Conservation (phyloP, 2,113 vertebrate genomes). For the Drymodes brunneopygia region DNA sequence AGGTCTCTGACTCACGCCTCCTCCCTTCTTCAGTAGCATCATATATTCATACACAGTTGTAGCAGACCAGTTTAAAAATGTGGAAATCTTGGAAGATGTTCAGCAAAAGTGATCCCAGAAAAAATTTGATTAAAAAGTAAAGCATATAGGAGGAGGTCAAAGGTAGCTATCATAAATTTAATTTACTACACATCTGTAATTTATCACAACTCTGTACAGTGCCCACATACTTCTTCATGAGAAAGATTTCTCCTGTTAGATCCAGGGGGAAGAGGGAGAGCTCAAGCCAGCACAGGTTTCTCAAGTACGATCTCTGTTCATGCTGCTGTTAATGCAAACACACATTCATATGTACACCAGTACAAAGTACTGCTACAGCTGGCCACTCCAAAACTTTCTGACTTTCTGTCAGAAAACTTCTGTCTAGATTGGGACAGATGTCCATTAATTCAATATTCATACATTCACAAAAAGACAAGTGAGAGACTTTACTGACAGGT, state of each 20-base stretch:
- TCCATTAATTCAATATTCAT: neutral
- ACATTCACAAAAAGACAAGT: neutral
- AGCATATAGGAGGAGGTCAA: neutral
- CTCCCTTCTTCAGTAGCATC: neutral
- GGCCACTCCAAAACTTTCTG: neutral
- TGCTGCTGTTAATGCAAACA: neutral
- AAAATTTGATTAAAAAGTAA: neutral
- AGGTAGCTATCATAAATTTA: conserved; percentile 15
- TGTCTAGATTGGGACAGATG: neutral
- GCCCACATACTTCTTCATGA: neutral
- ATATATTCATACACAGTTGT: neutral
- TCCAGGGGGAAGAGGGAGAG: neutral
- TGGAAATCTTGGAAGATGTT: neutral
- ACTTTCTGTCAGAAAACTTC: neutral
- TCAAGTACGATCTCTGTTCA: neutral
- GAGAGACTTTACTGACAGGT: neutral
- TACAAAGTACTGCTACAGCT: neutral
- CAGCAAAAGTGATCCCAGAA: neutral
- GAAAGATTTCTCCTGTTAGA: neutral
- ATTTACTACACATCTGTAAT: neutral
- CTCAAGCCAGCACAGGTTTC: neutral
- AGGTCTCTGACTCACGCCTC: neutral
- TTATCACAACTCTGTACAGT: neutral
- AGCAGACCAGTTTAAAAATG: neutral
- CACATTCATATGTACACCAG: neutral